phyloP scores from a whole-genome alignment of 2,797 vertebrate genomes.

The Tadarida brasiliensis region DNA sequence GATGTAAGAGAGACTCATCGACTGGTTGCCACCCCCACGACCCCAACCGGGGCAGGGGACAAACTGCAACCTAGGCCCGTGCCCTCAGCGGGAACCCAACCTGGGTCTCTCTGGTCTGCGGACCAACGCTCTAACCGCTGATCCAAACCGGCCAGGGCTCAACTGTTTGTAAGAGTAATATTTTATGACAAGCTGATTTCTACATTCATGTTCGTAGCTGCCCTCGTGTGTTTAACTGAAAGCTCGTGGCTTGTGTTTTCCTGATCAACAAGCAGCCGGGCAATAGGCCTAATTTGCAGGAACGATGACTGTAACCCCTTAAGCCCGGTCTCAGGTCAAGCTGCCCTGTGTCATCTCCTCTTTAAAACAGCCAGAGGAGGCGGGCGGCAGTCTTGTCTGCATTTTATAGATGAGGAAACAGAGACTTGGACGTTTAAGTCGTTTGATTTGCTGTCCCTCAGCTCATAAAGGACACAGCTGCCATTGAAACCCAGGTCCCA shows the following conservation, averaged over 20 bases:
- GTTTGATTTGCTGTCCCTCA: not conserved
- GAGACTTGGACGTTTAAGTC: constrained; percentile 36
- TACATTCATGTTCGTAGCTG: constrained; percentile 11
- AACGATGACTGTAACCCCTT: not conserved
- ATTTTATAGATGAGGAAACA: constrained; percentile 32
- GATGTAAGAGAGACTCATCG: too few relatives aligned
- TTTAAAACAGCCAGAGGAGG: not conserved
- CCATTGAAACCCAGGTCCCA: constrained; percentile 48
- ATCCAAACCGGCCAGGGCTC: not conserved
- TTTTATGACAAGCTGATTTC: constrained; percentile 22
- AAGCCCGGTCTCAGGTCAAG: not conserved
- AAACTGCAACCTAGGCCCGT: too few relatives aligned
- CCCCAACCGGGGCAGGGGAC: too few relatives aligned
- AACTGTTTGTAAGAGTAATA: not conserved
- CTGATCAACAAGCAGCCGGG: not conserved
- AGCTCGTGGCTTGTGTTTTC: not conserved
- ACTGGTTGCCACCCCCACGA: too few relatives aligned
- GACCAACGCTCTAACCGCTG: too few relatives aligned
- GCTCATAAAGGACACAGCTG: not conserved
- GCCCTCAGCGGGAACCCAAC: too few relatives aligned
- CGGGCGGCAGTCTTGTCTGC: not conserved
- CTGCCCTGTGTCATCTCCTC: not conserved
- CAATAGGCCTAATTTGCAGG: not conserved
- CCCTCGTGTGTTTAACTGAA: constrained; percentile 32
- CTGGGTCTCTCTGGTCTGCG: too few relatives aligned